Evolutionary conservation across 2,888 invertebrate species (phyloP), one percentile per base, ranked within the genome.

Genomic region (Onchidella celtica): DNA sequence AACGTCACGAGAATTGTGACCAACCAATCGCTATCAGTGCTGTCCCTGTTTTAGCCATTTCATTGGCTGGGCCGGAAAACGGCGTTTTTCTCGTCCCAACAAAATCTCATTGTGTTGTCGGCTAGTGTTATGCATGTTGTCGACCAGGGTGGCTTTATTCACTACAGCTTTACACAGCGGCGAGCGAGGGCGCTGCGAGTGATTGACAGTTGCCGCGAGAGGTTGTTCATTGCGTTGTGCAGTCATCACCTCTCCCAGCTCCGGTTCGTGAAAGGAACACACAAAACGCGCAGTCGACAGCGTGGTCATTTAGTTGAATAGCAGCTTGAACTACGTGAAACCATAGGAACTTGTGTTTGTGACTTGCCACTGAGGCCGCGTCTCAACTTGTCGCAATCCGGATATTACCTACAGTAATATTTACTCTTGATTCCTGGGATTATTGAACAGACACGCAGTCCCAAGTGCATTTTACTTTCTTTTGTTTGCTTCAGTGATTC

Each of bases 241-340:
- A 73, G 57, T 79, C 79, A 79, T 79, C 79, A 79, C 79, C 79
- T 79, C 73, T 79, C 63, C 70, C 79, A 63, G 63, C 79, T 79
- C 47, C 34, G 34, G 59, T 55, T 72, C 72, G 63, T 40, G 63
- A 70, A 68, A 29, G 61, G 63, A 72, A 61, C 61, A 38, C 73
- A 66, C 65, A 63, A 65, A 73, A 73, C 73, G n/a, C 40, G 47
- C 17, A 17, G 47, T 11, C 47, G 47, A 17, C 47, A 47, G 47
- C 47, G 17, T 55, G 9, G 3, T 21, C 21, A 61, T 9, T 40
- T 34, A 66, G 55, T 55, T 66, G 76, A 29, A 66, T 17, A 17
- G 47, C 47, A 47, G 17, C 47, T 47, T 47, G 47, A 17, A 47
- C 47, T 17, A 17, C 17, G 17, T 6, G 47, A 47, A 17, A 11